Evolutionary conservation across 2,113 vertebrate species (phyloP).

Genomic region (Paedocypris sp.): DNA sequence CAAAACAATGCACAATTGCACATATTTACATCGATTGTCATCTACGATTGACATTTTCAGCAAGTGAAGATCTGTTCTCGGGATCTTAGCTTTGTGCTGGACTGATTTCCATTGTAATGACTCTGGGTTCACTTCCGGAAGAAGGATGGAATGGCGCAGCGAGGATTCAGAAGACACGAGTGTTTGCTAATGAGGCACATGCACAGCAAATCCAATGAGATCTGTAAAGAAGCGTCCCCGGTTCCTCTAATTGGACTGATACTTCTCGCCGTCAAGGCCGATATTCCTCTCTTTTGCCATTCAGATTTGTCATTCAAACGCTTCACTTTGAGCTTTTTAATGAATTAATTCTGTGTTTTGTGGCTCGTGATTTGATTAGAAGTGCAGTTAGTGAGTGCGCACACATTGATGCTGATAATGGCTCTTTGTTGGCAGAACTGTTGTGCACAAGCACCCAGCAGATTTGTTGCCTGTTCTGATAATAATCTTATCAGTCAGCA

Average conservation of each 20-base stretch:
- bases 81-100: conserved; percentile 14
- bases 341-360: conserved; percentile 1
- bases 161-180: conserved; percentile 12
- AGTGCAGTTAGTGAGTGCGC: conserved; percentile 18
- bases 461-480: conserved; percentile 53
- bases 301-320: background rate
- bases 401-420: conserved; percentile 25
- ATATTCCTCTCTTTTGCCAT: conserved; percentile 3
- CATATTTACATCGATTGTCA: too few relatives aligned
- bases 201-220: conserved; percentile 17
- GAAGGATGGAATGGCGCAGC: conserved; percentile 12
- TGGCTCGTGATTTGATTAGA: conserved; percentile 18
- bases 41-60: too few relatives aligned
- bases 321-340: background rate
- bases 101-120: conserved; percentile 14
- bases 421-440: conserved; percentile 50
- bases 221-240: conserved; percentile 4
- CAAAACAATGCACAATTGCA: conserved; percentile 6
- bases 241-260: conserved; percentile 18
- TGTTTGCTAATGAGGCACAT: conserved; percentile 18
- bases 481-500: conserved; percentile 64
- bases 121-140: background rate
- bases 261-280: background rate
- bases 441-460: conserved; percentile 50
- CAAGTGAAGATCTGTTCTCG: background rate